Evolutionary conservation across 2,113 vertebrate genomes (phyloP).

Genomic region (Rhodinocichla rosea): DNA sequence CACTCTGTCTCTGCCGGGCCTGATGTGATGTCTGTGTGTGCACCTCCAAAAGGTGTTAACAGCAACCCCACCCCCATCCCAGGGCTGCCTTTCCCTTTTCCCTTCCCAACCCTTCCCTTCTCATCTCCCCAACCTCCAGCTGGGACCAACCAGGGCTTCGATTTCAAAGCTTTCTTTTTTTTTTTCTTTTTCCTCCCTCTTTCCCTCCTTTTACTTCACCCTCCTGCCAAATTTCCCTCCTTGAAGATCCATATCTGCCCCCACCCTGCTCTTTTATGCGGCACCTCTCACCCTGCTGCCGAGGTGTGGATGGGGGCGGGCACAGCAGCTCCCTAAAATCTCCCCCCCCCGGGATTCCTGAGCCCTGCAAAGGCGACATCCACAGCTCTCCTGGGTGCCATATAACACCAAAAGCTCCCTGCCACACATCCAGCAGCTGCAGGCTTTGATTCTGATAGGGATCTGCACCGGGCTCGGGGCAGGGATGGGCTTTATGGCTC

Average conservation of each 20-base stretch:
- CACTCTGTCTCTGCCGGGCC: rapidly evolving
- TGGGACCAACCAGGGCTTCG: neutral
- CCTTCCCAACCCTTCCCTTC: neutral
- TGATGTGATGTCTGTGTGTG: neutral
- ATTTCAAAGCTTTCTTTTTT: neutral
- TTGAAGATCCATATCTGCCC: constrained; percentile 55
- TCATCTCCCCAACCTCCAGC: rapidly evolving
- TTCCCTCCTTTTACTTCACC: neutral
- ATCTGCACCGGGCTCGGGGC: neutral
- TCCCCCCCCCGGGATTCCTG: neutral
- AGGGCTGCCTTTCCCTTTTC: neutral
- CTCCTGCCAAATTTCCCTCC: neutral
- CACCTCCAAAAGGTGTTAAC: neutral
- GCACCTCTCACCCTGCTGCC: neutral
- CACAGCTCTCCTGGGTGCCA: neutral
- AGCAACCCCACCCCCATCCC: neutral
- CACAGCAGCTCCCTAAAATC: neutral
- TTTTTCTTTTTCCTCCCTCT: rapidly evolving
- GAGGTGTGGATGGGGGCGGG: neutral
- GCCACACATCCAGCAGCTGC: neutral
- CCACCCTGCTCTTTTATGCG: neutral
- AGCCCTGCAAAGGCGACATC: neutral
- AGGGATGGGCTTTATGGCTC: constrained; percentile 38
- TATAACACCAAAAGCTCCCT: constrained; percentile 30
- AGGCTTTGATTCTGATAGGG: constrained; percentile 63